Evolutionary conservation across 2,888 invertebrate species (phyloP).

Genomic region (Zootermopsis nevadensis): DNA sequence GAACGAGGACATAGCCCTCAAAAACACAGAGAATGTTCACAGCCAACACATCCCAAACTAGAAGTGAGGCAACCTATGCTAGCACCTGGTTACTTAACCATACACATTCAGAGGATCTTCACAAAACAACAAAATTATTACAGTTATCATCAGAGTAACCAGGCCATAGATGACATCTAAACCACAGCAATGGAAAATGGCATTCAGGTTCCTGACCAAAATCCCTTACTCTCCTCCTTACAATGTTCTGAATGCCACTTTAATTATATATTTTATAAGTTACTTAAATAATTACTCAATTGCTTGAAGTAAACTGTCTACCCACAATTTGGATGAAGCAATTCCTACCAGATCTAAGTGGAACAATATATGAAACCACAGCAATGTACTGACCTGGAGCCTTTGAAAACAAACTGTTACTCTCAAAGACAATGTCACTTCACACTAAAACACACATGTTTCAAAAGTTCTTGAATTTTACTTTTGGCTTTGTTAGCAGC

Average conservation of each 20-base stretch:
- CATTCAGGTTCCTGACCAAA: slow-evolving; percentile 34
- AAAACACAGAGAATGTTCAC: slow-evolving; percentile 49
- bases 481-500: background rate
- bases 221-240: background rate
- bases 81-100: slow-evolving; percentile 20
- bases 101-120: background rate
- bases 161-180: slow-evolving; percentile 35
- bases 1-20: slow-evolving; percentile 46
- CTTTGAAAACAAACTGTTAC: background rate
- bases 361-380: background rate
- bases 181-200: slow-evolving; percentile 45
- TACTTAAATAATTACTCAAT: slow-evolving; percentile 16
- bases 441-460: background rate
- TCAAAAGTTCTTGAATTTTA: background rate
- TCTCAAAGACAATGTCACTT: background rate
- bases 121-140: background rate
- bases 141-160: slow-evolving; percentile 40
- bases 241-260: slow-evolving; percentile 37
- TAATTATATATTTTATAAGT: slow-evolving; percentile 16
- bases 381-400: background rate
- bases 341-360: slow-evolving; percentile 26
- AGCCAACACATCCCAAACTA: slow-evolving; percentile 11
- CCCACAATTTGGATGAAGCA: slow-evolving; percentile 16
- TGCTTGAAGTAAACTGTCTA: background rate
- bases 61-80: slow-evolving; percentile 28